Evolutionary conservation across 2,888 invertebrate genomes (phyloP).

Genomic region (Margaritifera margaritifera): DNA sequence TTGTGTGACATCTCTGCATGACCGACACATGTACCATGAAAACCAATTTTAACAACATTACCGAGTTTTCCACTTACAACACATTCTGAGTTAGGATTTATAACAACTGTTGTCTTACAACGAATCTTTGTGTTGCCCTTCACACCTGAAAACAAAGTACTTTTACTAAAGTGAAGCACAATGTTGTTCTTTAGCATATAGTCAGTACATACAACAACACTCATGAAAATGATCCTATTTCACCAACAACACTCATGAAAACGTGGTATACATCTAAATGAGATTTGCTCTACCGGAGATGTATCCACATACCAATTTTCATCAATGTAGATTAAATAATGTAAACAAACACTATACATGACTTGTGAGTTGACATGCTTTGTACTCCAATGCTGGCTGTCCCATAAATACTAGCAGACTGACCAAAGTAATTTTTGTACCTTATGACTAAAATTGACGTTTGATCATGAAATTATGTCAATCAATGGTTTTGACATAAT

Average conservation of each 20-base stretch:
- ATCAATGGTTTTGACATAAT: constrained; percentile 10
- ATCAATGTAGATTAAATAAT: background rate
- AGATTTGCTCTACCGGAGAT: no score
- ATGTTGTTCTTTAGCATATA: constrained; percentile 13
- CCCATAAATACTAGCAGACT: constrained; percentile 13
- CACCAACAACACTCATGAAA: constrained; percentile 12
- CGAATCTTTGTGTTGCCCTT: constrained; percentile 14
- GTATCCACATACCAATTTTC: no score
- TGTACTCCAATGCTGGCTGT: constrained; percentile 12
- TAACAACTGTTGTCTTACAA: constrained; percentile 5
- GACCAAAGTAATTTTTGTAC: constrained; percentile 4
- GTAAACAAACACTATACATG: constrained; percentile 9
- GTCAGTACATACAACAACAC: constrained; percentile 3
- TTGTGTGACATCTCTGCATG: constrained; percentile 17
- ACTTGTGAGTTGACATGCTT: background rate
- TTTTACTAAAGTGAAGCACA: constrained; percentile 15
- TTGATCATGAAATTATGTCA: constrained; percentile 4
- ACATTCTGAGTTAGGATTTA: constrained; percentile 19
- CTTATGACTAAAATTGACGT: background rate
- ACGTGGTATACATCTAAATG: constrained; percentile 14
- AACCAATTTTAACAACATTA: constrained; percentile 7
- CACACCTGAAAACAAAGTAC: constrained; percentile 4
- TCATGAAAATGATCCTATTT: no score
- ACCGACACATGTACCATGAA: constrained; percentile 20
- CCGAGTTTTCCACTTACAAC: constrained; percentile 11